phyloP scores from a whole-genome alignment of 2,797 vertebrate genomes.

The Dallia pectoralis region DNA sequence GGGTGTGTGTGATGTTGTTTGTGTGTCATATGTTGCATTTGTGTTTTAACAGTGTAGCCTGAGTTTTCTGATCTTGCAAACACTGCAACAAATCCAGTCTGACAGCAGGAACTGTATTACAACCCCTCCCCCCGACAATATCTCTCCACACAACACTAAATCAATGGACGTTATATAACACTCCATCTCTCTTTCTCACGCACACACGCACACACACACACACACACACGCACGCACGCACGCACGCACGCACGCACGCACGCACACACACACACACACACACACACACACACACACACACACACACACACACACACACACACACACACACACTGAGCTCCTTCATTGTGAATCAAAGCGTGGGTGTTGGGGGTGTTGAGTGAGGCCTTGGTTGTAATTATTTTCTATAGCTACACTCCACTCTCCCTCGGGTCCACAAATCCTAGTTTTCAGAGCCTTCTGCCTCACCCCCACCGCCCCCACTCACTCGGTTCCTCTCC shows the following conservation, averaged over 20 bases:
- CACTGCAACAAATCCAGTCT: slow-evolving; percentile 64
- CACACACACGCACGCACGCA: slow-evolving; percentile 2
- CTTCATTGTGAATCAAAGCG: neutral
- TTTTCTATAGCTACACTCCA: neutral
- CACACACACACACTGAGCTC: slow-evolving; percentile 4
- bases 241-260: neutral
- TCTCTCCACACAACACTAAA: slow-evolving; percentile 51
- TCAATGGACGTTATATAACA: slow-evolving; percentile 57
- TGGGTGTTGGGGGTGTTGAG: neutral
- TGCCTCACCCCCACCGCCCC: neutral
- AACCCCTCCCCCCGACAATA: slow-evolving; percentile 26
- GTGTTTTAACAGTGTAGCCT: slow-evolving; percentile 19
- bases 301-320: slow-evolving; percentile 3
- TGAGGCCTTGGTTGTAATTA: neutral
- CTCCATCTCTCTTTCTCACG: neutral
- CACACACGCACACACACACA: neutral
- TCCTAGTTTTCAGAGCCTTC: neutral
- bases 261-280: slow-evolving; percentile 3
- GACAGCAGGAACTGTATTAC: slow-evolving; percentile 65
- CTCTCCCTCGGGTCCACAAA: neutral
- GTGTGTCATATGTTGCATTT: too few species aligned
- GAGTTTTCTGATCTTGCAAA: slow-evolving; percentile 48
- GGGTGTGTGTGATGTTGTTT: too few species aligned
- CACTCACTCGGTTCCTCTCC: neutral
- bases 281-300: neutral